Evolutionary conservation across 1,140 invertebrate species (phyloP).

Genomic region (Diploscapter pachys): DNA sequence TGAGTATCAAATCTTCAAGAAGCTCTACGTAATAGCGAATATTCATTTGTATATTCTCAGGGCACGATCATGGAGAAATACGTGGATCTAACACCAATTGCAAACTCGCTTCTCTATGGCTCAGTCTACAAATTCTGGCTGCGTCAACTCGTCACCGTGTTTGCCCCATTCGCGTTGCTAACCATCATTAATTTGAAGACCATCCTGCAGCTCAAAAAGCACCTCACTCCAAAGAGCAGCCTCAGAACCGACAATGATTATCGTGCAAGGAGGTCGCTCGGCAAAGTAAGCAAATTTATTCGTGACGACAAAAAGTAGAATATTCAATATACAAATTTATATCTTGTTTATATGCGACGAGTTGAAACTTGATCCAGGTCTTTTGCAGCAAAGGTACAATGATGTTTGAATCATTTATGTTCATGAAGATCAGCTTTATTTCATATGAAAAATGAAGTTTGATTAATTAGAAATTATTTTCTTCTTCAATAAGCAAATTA

Average conservation of each 20-base stretch:
- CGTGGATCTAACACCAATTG: conserved; percentile 27
- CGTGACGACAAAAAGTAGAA: not conserved
- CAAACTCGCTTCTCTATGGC: conserved; percentile 23
- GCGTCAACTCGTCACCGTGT: conserved; percentile 25
- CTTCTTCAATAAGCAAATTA: not conserved
- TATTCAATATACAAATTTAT: not conserved
- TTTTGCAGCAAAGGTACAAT: not conserved
- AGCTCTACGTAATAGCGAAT: too few species aligned
- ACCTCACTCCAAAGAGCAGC: conserved; percentile 9
- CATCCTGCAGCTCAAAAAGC: conserved; percentile 19
- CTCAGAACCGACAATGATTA: not conserved
- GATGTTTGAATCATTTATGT: not conserved
- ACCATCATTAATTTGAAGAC: conserved; percentile 29
- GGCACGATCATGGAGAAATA: conserved; percentile 24
- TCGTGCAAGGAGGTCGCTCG: not conserved
- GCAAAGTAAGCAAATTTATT: not conserved
- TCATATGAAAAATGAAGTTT: not conserved
- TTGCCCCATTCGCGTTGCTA: conserved; percentile 22
- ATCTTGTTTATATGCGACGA: not conserved
- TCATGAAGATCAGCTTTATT: not conserved
- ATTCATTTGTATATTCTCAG: not conserved
- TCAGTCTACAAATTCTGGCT: conserved; percentile 27
- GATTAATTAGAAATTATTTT: not conserved
- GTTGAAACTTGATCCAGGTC: not conserved
- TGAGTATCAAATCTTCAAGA: not conserved